Evolutionary conservation across 1,140 invertebrate genomes (phyloP).

Genomic region (Chymomyza costata): DNA sequence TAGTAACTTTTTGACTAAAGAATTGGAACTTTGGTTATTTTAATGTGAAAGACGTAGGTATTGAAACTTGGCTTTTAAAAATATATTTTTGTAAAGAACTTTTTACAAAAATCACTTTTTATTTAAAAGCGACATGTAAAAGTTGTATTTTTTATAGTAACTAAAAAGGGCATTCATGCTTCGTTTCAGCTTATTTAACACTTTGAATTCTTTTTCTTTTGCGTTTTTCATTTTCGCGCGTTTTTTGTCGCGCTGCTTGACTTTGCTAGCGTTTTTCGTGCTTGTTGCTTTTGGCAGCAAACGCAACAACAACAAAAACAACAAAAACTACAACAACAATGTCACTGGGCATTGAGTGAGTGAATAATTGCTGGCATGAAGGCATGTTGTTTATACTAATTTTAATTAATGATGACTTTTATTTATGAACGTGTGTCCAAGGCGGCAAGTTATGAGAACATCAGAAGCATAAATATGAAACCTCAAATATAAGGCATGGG

Average conservation of each 20-base stretch:
- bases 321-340: no score
- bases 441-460: slow-evolving; percentile 40
- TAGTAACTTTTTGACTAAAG: no score
- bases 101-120: no score
- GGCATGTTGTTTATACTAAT: slow-evolving; percentile 68
- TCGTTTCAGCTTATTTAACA: no score
- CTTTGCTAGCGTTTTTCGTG: slow-evolving; percentile 52
- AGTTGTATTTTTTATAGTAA: no score
- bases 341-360: slow-evolving; percentile 41
- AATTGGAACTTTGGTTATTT: no score
- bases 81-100: no score
- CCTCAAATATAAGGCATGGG: no score
- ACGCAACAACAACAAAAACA: slow-evolving; percentile 21
- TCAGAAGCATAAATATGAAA: slow-evolving; percentile 57
- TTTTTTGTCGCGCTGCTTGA: slow-evolving; percentile 20
- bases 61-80: no score
- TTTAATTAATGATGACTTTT: slow-evolving; percentile 73
- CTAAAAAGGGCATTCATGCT: no score
- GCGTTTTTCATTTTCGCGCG: slow-evolving; percentile 5
- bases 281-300: slow-evolving; percentile 35
- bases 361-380: slow-evolving; percentile 70
- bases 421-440: slow-evolving; percentile 64
- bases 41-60: no score
- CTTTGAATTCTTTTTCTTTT: slow-evolving; percentile 16
- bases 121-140: no score